Evolutionary conservation across 2,797 vertebrate species (phyloP).

Genomic region (Bradypus variegatus): DNA sequence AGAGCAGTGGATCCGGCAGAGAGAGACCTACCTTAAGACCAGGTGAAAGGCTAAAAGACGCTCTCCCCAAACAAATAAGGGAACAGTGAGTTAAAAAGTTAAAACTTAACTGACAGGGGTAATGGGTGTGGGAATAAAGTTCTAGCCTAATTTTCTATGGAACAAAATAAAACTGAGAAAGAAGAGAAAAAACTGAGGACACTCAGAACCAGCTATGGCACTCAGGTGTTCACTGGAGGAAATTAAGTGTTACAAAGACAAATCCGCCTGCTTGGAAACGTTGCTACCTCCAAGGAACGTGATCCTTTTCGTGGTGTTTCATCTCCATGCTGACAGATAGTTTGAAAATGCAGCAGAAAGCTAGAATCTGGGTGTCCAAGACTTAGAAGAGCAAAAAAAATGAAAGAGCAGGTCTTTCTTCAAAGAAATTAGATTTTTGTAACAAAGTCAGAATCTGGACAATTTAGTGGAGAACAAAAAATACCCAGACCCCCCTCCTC

Average conservation of each 20-base stretch:
- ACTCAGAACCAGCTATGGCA: neutral
- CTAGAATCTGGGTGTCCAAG: neutral
- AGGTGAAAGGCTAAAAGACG: neutral
- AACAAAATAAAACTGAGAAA: neutral
- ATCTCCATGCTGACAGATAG: neutral
- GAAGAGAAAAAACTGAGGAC: neutral
- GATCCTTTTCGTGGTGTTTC: fast-evolving
- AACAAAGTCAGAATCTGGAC: neutral
- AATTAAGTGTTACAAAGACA: neutral
- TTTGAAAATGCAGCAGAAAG: neutral
- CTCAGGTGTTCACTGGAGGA: neutral
- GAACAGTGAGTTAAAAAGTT: neutral
- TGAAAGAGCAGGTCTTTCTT: neutral
- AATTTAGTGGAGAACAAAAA: neutral
- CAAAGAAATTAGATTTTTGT: neutral
- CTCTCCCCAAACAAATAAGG: neutral
- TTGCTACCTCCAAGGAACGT: neutral
- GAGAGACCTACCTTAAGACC: neutral
- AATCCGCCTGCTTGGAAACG: neutral
- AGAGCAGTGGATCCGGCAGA: neutral
- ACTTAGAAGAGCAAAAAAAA: neutral
- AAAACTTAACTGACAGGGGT: neutral
- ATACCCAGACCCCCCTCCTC: neutral
- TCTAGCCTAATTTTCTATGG: neutral
- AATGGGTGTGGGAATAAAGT: neutral